Evolutionary conservation across 2,888 invertebrate genomes (phyloP), one percentile per base, ranked within the genome.

Genomic region (Drosophila atripex): DNA sequence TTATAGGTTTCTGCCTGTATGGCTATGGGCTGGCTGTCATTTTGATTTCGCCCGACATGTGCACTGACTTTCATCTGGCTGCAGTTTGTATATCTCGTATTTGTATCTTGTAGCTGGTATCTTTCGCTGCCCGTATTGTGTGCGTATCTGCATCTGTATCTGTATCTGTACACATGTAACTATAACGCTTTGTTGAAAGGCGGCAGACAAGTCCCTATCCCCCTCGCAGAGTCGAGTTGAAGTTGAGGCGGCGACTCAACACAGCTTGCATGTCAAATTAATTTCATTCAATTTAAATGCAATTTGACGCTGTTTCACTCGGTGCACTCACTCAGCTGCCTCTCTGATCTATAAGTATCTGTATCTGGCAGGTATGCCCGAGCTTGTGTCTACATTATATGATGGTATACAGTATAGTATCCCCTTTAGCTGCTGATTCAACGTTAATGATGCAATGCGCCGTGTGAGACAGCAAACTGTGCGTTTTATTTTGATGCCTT

Each of bases 201-300:
- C 39, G 18, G 45, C 51, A 60, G 71, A 55, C 45, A 56, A 60
- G 46, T 47, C 30, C 30, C 60, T n/a, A 35, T 35, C 6, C 35
- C 35, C 35, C 12, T 5, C n/a, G 3, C 35, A 30, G 32, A 45
- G 41, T 43, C 41, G 46, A 45, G 47, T 47, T 47, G 32, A 35
- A 60, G 60, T 60, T 59, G 55, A 56, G 57, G 28, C 59, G 51
- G 49, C 49, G 59, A 74, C 71, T 75, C 85, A 76, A 72, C 79
- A 66, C 72, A 80, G 68, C 77, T 83, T 77, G 75, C 80, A 75
- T 82, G 85, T 86, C 86, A 85, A 88, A 88, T 86, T 79, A 83
- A 79, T 88, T 82, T 82, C 76, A 86, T 86, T 83, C 74, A 85
- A 80, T 88, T 85, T 86, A 86, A 86, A 86, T 86, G 79, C 80